Evolutionary conservation across 2,888 invertebrate genomes (phyloP).

Genomic region (Agrochola lota): DNA sequence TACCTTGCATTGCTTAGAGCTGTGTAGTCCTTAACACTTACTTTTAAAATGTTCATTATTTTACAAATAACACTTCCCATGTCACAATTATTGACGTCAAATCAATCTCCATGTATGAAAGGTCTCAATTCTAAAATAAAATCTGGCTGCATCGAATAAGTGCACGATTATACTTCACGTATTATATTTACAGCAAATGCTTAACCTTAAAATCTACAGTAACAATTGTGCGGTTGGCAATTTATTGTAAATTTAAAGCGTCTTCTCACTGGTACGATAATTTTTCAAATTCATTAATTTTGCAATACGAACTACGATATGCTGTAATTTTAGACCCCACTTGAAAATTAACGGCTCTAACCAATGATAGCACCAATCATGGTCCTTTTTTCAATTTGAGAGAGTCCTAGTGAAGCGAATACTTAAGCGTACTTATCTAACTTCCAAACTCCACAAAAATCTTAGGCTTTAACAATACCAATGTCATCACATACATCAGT

Average conservation of each 20-base stretch:
- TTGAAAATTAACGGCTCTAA: conserved; percentile 67
- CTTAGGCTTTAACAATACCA: conserved; percentile 70
- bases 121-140: conserved; percentile 60
- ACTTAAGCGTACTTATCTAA: conserved; percentile 75
- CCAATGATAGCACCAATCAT: conserved; percentile 70
- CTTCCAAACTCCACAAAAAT: conserved; percentile 70
- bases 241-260: conserved; percentile 81
- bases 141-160: conserved; percentile 54
- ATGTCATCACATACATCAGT: conserved; percentile 88
- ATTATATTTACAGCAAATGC: conserved; percentile 68
- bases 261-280: conserved; percentile 77
- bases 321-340: conserved; percentile 78
- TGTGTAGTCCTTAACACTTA: conserved; percentile 41
- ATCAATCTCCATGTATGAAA: conserved; percentile 59
- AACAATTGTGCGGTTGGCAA: conserved; percentile 84
- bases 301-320: conserved; percentile 80
- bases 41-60: conserved; percentile 39
- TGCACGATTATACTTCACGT: conserved; percentile 63
- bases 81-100: conserved; percentile 16
- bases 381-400: conserved; percentile 65
- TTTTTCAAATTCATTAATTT: conserved; percentile 75
- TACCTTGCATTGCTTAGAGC: conserved; percentile 50
- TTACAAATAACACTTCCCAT: conserved; percentile 24
- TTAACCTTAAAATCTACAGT: conserved; percentile 72
- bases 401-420: conserved; percentile 70